phyloP scores from a whole-genome alignment of 1,140 invertebrate genomes.

The Neodiprion virginianus region DNA sequence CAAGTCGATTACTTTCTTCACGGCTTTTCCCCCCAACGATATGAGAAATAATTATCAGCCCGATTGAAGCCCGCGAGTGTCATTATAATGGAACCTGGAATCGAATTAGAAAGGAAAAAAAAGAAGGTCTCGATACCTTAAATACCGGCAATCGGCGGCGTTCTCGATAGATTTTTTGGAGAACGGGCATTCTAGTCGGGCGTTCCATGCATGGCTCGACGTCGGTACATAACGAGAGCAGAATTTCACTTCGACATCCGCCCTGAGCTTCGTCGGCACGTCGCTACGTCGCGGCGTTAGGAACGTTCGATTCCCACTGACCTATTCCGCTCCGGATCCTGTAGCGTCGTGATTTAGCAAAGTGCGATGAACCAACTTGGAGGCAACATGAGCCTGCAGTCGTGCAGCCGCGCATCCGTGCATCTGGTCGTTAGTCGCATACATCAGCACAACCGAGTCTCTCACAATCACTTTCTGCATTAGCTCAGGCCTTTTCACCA shows the following conservation, averaged over 20 bases:
- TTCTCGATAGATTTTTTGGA: too few species aligned
- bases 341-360: not conserved
- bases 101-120: not conserved
- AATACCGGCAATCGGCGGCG: too few species aligned
- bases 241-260: too few species aligned
- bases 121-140: not conserved
- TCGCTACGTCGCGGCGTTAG: not conserved
- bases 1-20: too few species aligned
- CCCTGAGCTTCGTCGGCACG: too few species aligned
- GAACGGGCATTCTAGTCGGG: too few species aligned
- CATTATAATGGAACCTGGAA: not conserved
- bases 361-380: not conserved
- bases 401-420: not conserved
- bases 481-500: not conserved
- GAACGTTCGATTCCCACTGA: not conserved
- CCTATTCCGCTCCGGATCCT: constrained; percentile 5
- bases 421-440: not conserved
- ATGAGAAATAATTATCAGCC: too few species aligned
- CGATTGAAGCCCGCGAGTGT: too few species aligned
- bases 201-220: too few species aligned
- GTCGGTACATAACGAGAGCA: too few species aligned
- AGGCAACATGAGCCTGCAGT: not conserved
- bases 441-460: not conserved
- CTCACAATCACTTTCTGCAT: constrained; percentile 2
- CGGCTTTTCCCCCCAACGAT: too few species aligned